Percentiles rank a stretch among this genome's conserved stretches.
These are phyloP conservation scores for Rhagonycha lutea DNA, from an alignment of 2,888 invertebrate species.

Conservation along the genomic window DNA sequence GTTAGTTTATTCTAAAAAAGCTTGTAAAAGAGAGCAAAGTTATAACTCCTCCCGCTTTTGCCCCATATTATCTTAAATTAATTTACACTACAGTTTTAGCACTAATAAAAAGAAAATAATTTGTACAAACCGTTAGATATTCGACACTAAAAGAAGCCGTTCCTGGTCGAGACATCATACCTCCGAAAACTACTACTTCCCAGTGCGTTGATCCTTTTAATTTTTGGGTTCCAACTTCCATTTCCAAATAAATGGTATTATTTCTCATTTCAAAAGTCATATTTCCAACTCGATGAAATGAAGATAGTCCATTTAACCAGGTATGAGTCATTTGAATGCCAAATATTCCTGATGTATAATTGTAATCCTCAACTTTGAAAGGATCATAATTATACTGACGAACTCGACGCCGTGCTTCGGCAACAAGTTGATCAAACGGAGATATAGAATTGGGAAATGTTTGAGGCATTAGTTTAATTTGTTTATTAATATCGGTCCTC, in stretches of 20 bases:
- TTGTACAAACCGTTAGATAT: conserved; percentile 63
- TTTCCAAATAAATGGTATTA: conserved; percentile 66
- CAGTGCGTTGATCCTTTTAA: conserved; percentile 78
- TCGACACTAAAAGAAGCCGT: conserved; percentile 79
- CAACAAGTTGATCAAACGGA: conserved; percentile 81
- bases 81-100: no score
- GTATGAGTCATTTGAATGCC: conserved; percentile 73
- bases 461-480: conserved; percentile 72
- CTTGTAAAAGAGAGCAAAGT: no score
- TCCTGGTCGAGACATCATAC: conserved; percentile 71
- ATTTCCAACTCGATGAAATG: conserved; percentile 81
- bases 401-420: conserved; percentile 74
- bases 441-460: conserved; percentile 84
- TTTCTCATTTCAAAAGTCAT: conserved; percentile 74
- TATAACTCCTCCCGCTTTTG: no score
- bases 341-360: conserved; percentile 71
- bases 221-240: conserved; percentile 80
- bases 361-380: conserved; percentile 72
- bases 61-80: no score
- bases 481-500: conserved; percentile 73
- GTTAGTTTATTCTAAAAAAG: no score
- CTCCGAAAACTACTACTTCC: conserved; percentile 72
- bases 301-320: conserved; percentile 78
- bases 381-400: conserved; percentile 73
- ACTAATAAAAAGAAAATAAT: not conserved